Evolutionary conservation across 2,797 vertebrate genomes (phyloP).

Genomic region (Rhinoraja longicauda): DNA sequence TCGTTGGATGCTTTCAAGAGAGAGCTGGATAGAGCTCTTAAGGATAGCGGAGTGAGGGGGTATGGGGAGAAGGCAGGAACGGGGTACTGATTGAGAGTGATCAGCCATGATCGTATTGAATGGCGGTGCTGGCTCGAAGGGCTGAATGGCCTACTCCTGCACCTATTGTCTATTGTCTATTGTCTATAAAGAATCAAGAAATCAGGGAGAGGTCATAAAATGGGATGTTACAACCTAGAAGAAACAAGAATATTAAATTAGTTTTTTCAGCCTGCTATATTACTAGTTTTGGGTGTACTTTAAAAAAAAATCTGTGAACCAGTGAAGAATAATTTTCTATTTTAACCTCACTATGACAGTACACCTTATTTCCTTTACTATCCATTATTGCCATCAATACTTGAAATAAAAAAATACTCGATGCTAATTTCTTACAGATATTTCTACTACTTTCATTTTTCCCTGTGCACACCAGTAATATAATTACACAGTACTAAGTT

Average conservation of each 20-base stretch:
- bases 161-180: too few relatives aligned
- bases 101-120: too few relatives aligned
- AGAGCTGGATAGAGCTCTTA: too few relatives aligned
- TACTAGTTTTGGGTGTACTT: not conserved
- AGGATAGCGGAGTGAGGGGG: too few relatives aligned
- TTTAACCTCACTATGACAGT: not conserved
- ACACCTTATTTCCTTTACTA: not conserved
- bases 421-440: not conserved
- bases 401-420: not conserved
- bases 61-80: too few relatives aligned
- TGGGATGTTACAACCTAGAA: not conserved
- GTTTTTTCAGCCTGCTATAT: not conserved
- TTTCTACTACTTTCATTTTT: not conserved
- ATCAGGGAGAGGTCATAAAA: not conserved
- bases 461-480: not conserved
- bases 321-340: not conserved
- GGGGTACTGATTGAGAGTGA: too few relatives aligned
- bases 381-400: not conserved
- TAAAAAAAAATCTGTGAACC: too few relatives aligned
- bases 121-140: too few relatives aligned
- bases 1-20: too few relatives aligned
- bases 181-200: not conserved
- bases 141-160: too few relatives aligned
- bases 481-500: not conserved
- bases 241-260: not conserved